These are phyloP conservation scores for Crenichthys baileyi DNA, from an alignment of 2,797 vertebrate species.

Conservation along the genomic window DNA sequence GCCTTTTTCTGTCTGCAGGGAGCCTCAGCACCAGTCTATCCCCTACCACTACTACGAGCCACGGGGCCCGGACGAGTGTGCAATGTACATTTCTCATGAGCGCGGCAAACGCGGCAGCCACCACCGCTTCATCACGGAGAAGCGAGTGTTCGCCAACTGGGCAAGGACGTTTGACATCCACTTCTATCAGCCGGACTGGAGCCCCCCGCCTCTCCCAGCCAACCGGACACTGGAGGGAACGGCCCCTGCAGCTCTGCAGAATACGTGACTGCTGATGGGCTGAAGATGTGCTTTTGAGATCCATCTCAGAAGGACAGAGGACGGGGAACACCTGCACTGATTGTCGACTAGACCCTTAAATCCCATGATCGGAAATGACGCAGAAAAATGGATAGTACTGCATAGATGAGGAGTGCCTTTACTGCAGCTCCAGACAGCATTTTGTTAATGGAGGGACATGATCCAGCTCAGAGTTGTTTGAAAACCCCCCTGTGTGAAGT, in stretches of 20 bases:
- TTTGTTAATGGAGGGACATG: constrained; percentile 9
- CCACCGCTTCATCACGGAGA: constrained; percentile 98
- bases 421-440: background rate
- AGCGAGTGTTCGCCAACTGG: constrained; percentile 95
- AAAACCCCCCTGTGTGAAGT: constrained; percentile 33
- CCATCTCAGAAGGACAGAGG: constrained; percentile 1
- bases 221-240: constrained; percentile 62
- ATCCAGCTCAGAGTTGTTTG: constrained; percentile 27
- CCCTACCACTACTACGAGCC: constrained; percentile 99
- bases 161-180: constrained; percentile 93
- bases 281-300: background rate
- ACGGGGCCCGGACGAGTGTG: constrained; percentile 91
- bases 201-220: constrained; percentile 80
- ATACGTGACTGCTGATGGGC: constrained; percentile 51
- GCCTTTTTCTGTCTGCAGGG: constrained; percentile 76
- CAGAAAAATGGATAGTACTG: background rate
- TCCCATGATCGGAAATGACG: background rate
- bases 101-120: constrained; percentile 94
- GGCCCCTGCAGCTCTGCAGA: constrained; percentile 13
- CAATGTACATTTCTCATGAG: constrained; percentile 97
- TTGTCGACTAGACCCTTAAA: constrained; percentile 5
- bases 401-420: background rate
- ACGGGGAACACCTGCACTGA: background rate
- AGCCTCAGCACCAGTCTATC: constrained; percentile 88
- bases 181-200: constrained; percentile 97